Percentiles rank a stretch among this genome's conserved stretches.
phyloP scores from a whole-genome alignment of 2,113 vertebrate genomes.

The Ammospiza nelsoni region DNA sequence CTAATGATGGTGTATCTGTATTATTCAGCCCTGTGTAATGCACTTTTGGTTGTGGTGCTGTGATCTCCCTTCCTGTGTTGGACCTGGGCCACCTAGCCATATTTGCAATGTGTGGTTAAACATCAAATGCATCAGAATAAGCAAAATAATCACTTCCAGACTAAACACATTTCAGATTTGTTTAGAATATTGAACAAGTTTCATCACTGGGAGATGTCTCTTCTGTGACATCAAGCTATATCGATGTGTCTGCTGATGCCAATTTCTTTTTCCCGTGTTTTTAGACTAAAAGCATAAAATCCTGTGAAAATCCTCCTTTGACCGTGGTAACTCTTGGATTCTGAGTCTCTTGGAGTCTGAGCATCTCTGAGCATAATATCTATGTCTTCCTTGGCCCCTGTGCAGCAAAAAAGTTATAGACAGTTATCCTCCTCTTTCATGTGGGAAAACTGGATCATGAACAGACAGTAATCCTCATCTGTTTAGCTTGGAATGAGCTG shows the following conservation, averaged over 20 bases:
- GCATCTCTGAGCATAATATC: not conserved
- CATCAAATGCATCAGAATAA: slow-evolving; percentile 27
- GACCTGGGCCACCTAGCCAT: not conserved
- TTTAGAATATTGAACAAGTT: slow-evolving; percentile 6
- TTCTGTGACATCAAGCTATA: not conserved
- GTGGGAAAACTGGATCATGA: not conserved
- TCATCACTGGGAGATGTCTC: not conserved
- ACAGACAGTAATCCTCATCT: not conserved
- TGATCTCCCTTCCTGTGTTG: not conserved
- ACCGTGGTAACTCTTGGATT: not conserved
- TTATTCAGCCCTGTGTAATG: slow-evolving; percentile 35
- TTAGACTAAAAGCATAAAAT: not conserved
- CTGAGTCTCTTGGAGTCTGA: not conserved
- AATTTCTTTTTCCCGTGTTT: not conserved
- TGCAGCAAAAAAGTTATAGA: not conserved
- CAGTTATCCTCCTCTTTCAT: not conserved
- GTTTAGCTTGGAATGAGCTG: not conserved
- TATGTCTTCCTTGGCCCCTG: not conserved
- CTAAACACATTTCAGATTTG: slow-evolving; percentile 26
- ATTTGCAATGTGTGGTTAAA: not conserved
- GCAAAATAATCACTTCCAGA: slow-evolving; percentile 50
- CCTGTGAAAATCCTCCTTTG: not conserved
- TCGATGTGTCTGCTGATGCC: not conserved
- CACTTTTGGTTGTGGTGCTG: slow-evolving; percentile 1
- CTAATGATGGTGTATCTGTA: not conserved